phyloP scores from a whole-genome alignment of 2,888 invertebrate genomes.

The Maniola hyperantus region DNA sequence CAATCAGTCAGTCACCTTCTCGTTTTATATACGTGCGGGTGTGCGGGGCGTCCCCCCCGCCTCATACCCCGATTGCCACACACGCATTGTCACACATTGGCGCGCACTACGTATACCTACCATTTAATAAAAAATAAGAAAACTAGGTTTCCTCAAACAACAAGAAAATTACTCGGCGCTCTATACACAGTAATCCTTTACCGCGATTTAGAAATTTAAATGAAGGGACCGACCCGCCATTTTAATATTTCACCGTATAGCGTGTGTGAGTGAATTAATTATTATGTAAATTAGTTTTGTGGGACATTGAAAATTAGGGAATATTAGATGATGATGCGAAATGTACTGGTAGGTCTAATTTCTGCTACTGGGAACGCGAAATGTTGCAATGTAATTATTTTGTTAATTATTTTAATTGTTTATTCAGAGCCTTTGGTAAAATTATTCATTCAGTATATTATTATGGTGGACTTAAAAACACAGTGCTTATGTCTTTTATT shows the following conservation, averaged over 20 bases:
- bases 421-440: no score
- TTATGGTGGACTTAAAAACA: background rate
- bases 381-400: constrained; percentile 1
- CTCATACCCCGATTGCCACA: no score
- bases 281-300: constrained; percentile 70
- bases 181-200: constrained; percentile 52
- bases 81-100: no score
- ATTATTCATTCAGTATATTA: no score
- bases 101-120: no score
- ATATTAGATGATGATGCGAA: constrained; percentile 25
- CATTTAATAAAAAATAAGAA: constrained; percentile 11
- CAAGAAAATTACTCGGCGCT: constrained; percentile 33
- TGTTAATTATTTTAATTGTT: background rate
- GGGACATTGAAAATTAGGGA: constrained; percentile 65
- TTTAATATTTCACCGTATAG: constrained; percentile 61
- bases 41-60: no score
- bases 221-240: constrained; percentile 60
- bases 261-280: constrained; percentile 66
- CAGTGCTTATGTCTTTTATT: no score
- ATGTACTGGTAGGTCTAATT: constrained; percentile 4
- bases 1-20: no score
- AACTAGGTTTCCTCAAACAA: background rate
- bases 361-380: background rate
- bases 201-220: constrained; percentile 69
- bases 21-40: no score